phyloP scores from a whole-genome alignment of 2,888 invertebrate genomes.

The Conops quadrifasciatus region DNA sequence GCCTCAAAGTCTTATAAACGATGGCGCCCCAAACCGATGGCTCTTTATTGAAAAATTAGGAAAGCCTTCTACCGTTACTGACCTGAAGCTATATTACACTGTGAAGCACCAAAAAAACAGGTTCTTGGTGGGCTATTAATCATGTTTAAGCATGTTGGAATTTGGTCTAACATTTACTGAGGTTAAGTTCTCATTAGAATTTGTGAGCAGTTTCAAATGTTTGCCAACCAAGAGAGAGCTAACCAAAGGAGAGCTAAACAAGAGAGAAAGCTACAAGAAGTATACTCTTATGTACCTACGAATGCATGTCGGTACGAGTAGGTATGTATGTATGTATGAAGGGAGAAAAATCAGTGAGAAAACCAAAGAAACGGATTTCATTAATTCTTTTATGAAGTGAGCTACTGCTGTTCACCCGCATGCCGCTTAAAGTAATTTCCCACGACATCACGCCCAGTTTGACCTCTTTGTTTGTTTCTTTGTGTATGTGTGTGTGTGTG shows the following conservation, averaged over 20 bases:
- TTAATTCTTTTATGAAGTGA: slow-evolving; percentile 37
- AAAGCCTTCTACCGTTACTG: not conserved
- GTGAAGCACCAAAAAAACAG: not conserved
- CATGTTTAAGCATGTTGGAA: not conserved
- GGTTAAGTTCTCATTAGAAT: not conserved
- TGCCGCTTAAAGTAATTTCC: slow-evolving; percentile 59
- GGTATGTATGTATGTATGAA: not conserved
- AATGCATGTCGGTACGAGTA: too few species aligned
- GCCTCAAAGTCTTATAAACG: too few species aligned
- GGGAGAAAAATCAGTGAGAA: slow-evolving; percentile 28
- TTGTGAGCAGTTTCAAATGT: slow-evolving; percentile 7
- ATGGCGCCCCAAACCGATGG: not conserved
- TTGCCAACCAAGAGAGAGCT: slow-evolving; percentile 41
- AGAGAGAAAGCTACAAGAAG: not conserved
- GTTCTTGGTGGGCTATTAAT: not conserved
- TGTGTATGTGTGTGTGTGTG: too few species aligned
- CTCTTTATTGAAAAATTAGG: not conserved
- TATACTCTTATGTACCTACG: too few species aligned
- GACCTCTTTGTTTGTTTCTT: not conserved
- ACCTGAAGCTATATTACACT: not conserved
- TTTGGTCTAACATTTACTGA: not conserved
- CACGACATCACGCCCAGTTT: slow-evolving; percentile 47
- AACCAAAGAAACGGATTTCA: slow-evolving; percentile 34
- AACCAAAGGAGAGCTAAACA: too few species aligned
- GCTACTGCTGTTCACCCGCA: slow-evolving; percentile 55